Evolutionary conservation across 2,797 vertebrate genomes (phyloP).

Genomic region (Tamandua tetradactyla): DNA sequence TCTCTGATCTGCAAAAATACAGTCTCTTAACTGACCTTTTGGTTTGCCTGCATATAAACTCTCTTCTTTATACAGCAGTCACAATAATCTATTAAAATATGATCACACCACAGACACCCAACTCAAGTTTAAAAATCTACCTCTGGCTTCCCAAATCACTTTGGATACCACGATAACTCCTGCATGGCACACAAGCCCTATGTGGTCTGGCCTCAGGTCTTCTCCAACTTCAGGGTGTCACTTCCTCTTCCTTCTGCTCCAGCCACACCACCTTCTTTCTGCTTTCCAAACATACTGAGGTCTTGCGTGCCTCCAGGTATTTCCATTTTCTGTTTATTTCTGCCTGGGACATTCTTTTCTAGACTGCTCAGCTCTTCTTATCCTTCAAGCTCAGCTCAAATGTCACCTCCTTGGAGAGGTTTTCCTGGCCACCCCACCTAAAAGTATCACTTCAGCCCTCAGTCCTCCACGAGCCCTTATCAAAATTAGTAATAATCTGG

Average conservation of each 20-base stretch:
- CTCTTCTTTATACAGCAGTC: background rate
- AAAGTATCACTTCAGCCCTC: background rate
- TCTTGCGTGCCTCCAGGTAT: background rate
- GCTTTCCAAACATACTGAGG: background rate
- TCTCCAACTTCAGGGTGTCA: background rate
- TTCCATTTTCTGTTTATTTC: background rate
- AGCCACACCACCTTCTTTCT: background rate
- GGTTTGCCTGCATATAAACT: background rate
- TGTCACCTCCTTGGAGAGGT: background rate
- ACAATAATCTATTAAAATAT: background rate
- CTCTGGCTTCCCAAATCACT: background rate
- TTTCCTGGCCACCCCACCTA: background rate
- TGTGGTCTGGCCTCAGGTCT: too few species aligned
- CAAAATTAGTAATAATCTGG: background rate
- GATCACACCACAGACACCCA: background rate
- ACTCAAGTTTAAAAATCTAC: background rate
- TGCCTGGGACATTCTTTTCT: background rate
- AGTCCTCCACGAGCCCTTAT: background rate
- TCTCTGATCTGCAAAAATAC: background rate
- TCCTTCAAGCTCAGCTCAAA: background rate
- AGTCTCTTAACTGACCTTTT: background rate
- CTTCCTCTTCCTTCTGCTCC: background rate
- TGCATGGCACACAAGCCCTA: background rate
- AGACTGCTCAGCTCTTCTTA: background rate
- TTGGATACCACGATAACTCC: background rate